phyloP scores from a whole-genome alignment of 2,113 vertebrate species.

The Leiothrix lutea region DNA sequence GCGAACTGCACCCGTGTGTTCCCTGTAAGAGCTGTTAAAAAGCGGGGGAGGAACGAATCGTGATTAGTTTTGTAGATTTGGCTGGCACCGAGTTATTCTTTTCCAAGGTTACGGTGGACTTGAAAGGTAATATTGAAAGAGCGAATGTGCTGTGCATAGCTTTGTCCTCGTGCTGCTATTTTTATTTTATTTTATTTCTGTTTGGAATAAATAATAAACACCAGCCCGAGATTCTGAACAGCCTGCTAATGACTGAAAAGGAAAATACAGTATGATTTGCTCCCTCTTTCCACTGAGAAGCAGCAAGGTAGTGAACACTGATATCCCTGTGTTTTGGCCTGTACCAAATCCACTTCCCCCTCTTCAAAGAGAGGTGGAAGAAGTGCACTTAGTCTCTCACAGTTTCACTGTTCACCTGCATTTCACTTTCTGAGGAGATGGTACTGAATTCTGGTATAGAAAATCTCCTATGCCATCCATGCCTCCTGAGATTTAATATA shows the following conservation, averaged over 20 bases:
- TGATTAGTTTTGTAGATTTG: neutral
- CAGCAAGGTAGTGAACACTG: neutral
- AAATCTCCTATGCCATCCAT: neutral
- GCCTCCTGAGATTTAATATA: neutral
- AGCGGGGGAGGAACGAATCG: neutral
- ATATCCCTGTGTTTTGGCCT: conserved; percentile 24
- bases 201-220: conserved; percentile 30
- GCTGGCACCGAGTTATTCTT: neutral
- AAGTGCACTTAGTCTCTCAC: neutral
- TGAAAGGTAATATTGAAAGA: neutral
- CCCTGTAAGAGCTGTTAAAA: neutral
- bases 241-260: conserved; percentile 17
- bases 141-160: neutral
- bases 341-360: conserved; percentile 37
- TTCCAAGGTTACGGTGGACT: conserved; percentile 24
- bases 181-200: neutral
- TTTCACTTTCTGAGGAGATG: conserved; percentile 12
- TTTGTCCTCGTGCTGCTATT: neutral
- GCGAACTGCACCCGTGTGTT: neutral
- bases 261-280: neutral
- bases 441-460: neutral
- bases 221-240: neutral
- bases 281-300: neutral
- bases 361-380: neutral
- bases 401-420: conserved; percentile 13